These are phyloP conservation scores for Drosophila elegans DNA, from an alignment of 1,140 invertebrate species.

Conservation along the genomic window DNA sequence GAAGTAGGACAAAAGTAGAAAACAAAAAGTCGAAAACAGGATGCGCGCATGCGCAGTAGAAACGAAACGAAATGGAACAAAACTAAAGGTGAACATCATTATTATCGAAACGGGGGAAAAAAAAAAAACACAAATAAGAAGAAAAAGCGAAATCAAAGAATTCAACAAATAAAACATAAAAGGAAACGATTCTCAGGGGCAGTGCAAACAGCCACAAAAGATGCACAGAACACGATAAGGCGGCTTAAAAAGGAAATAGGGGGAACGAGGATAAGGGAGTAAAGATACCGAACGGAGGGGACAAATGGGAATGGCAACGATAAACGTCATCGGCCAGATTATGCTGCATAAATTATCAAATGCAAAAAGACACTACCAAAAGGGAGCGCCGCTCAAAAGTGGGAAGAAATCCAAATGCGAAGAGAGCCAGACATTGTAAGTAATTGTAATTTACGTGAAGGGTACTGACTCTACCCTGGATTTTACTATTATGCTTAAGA, in stretches of 20 bases:
- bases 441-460: slow-evolving; percentile 79
- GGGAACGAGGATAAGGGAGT: slow-evolving; percentile 21
- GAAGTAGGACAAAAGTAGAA: slow-evolving; percentile 58
- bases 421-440: slow-evolving; percentile 56
- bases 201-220: slow-evolving; percentile 53
- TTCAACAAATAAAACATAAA: slow-evolving; percentile 80
- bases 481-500: slow-evolving; percentile 5
- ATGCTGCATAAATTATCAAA: slow-evolving; percentile 82
- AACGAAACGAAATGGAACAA: slow-evolving; percentile 50
- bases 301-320: slow-evolving; percentile 63
- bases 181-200: slow-evolving; percentile 69
- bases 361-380: slow-evolving; percentile 69
- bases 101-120: slow-evolving; percentile 46
- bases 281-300: slow-evolving; percentile 14
- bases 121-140: slow-evolving; percentile 32
- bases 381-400: slow-evolving; percentile 54
- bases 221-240: slow-evolving; percentile 63
- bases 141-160: slow-evolving; percentile 79
- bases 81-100: slow-evolving; percentile 74
- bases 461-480: slow-evolving; percentile 54
- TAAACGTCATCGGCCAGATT: slow-evolving; percentile 79
- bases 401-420: slow-evolving; percentile 11
- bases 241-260: slow-evolving; percentile 48
- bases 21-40: slow-evolving; percentile 69
- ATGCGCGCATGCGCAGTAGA: slow-evolving; percentile 72